Evolutionary conservation across 2,888 invertebrate species (phyloP), one percentile per base, ranked within the genome.

Genomic region (Temnothorax unifasciatus): DNA sequence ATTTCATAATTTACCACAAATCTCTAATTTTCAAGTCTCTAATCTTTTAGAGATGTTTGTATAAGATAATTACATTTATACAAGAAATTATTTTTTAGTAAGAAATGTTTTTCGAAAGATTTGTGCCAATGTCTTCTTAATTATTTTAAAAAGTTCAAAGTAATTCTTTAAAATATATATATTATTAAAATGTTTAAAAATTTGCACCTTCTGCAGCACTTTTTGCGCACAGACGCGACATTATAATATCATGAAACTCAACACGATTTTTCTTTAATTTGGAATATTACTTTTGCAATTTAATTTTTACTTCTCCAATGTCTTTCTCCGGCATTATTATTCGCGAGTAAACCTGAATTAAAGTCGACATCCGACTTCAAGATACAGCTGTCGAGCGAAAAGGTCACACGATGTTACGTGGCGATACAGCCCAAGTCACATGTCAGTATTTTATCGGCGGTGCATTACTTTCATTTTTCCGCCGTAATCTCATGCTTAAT

Each of bases 401-500:
- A 89, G 89, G 86, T 86, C 87, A 86, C 34, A 63, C 83, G 85
- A 88, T 85, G 89, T 86, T 89, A 87, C 84, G 63, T 85, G 77
- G 52, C 59, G 59, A 81, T 76, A 52, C 59, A 21, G 44, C 66
- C 47, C 59, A 57, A 50, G 73, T 74, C 86, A 81, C 77, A 74
- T 85, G 81, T 82, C 85, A 75, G 69, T 77, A 66, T 76, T 86
- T 89, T 89, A 88, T 91, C 63, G 74, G 64, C 71, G 83, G 86
- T 89, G 86, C 87, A 86, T 89, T 90, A 88, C 90, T 89, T 88
- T 85, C 85, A 90, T 91, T 90, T 90, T 87, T 90, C 79, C 84
- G 73, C 54, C 68, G 83, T 88, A 92, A 92, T 92, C 90, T 86
- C 85, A 90, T 88, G 89, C 86, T 89, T 91, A 92, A 92, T 92